These are phyloP conservation scores for Aethes cnicana DNA, from an alignment of 2,888 invertebrate species.

Conservation along the genomic window DNA sequence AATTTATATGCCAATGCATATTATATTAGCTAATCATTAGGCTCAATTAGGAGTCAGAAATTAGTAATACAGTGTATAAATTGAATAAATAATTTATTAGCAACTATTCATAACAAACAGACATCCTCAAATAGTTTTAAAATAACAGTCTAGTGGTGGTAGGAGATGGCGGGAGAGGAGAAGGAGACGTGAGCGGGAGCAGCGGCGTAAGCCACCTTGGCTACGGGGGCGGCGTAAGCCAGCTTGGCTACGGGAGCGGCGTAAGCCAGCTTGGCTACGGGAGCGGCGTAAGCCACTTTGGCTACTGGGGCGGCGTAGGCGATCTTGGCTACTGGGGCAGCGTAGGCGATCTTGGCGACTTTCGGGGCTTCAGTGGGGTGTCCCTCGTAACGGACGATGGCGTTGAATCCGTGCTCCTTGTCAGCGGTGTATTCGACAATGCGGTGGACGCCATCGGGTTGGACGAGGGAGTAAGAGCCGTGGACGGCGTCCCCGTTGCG, in stretches of 20 bases:
- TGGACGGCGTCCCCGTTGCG: constrained; percentile 70
- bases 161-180: constrained; percentile 66
- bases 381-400: constrained; percentile 48
- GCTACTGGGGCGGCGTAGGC: constrained; percentile 42
- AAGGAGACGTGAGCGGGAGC: constrained; percentile 46
- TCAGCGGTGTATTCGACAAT: constrained; percentile 69
- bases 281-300: constrained; percentile 41
- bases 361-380: constrained; percentile 43
- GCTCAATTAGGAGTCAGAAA: constrained; percentile 17
- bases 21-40: constrained; percentile 18
- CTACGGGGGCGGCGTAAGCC: constrained; percentile 50
- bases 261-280: constrained; percentile 43
- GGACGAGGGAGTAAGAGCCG: constrained; percentile 75
- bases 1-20: too few species aligned
- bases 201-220: constrained; percentile 42
- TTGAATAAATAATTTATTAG: constrained; percentile 52
- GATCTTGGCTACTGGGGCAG: constrained; percentile 37
- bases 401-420: constrained; percentile 50
- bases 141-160: constrained; percentile 57
- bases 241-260: constrained; percentile 35
- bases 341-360: constrained; percentile 30
- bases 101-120: constrained; percentile 42
- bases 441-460: constrained; percentile 72
- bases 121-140: constrained; percentile 31
- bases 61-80: constrained; percentile 31